A percentile compares a stretch with the other conserved stretches of the same genome.
These are phyloP conservation scores for Hydractinia symbiolongicarpus DNA, from an alignment of 30 jellyfish, hydroid and myxozoan genomes.

Conservation along the genomic window DNA sequence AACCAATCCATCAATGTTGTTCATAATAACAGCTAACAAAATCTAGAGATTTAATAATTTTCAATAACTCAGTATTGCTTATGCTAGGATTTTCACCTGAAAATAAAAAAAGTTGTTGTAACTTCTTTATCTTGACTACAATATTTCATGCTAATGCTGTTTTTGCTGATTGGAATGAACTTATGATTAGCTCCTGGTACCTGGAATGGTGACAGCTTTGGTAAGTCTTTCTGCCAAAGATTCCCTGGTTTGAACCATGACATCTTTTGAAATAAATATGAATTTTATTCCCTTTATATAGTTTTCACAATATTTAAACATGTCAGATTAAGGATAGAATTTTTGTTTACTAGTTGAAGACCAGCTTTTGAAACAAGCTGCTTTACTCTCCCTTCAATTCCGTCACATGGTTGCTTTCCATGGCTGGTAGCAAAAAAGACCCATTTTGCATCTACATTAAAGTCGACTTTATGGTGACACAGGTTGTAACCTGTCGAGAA, in stretches of 20 bases:
- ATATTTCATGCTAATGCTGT: background rate
- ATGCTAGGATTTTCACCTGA: background rate
- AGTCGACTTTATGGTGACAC: no score
- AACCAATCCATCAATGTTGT: slow-evolving; percentile 29
- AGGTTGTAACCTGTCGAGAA: no score
- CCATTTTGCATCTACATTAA: no score
- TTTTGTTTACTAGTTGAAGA: background rate
- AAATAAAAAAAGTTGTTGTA: background rate
- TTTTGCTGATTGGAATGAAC: background rate
- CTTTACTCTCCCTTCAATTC: slow-evolving; percentile 1
- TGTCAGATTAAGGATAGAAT: background rate
- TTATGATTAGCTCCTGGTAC: slow-evolving; percentile 10
- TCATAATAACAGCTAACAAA: slow-evolving; percentile 16
- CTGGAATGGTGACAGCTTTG: no score
- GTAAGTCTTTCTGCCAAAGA: background rate
- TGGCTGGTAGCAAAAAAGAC: background rate
- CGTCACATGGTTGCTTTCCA: slow-evolving; percentile 7
- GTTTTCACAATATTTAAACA: background rate
- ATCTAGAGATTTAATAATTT: background rate
- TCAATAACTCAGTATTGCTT: background rate
- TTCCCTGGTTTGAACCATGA: background rate
- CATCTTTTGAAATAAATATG: background rate
- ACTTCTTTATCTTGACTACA: background rate
- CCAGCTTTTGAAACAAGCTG: slow-evolving; percentile 2
- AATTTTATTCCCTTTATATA: background rate